These are phyloP conservation scores for Ormyrus thymus DNA, from an alignment of 2,888 invertebrate species.

Conservation along the genomic window DNA sequence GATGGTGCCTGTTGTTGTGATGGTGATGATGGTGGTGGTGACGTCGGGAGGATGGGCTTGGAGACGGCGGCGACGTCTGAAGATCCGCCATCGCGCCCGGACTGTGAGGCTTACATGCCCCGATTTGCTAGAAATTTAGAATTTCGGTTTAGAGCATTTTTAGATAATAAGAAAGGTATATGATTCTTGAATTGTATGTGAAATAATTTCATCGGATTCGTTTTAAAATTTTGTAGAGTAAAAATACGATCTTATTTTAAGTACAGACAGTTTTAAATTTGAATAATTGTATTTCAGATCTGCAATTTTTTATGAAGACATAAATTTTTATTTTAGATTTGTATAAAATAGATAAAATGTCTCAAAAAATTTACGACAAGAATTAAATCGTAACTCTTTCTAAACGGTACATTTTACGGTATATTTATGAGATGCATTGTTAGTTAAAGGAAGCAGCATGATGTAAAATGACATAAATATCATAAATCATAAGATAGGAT, in stretches of 20 bases:
- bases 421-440: constrained; percentile 5
- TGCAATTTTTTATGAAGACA: too few relatives aligned
- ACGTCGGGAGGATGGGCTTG: constrained; percentile 72
- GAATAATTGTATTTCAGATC: too few relatives aligned
- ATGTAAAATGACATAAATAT: not conserved
- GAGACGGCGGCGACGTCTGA: constrained; percentile 74
- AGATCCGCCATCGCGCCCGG: constrained; percentile 64
- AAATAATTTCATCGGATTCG: too few relatives aligned
- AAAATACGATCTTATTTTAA: too few relatives aligned
- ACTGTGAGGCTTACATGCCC: constrained; percentile 58
- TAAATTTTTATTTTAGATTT: too few relatives aligned
- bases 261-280: too few relatives aligned
- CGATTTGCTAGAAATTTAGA: constrained; percentile 62
- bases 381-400: not conserved
- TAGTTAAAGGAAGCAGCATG: constrained; percentile 13
- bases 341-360: constrained; percentile 18
- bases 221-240: too few relatives aligned
- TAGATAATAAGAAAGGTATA: too few relatives aligned
- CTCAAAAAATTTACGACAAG: constrained; percentile 16
- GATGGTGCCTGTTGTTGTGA: constrained; percentile 70
- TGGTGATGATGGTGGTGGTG: constrained; percentile 73
- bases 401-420: constrained; percentile 29
- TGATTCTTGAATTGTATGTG: too few relatives aligned
- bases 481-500: too few relatives aligned
- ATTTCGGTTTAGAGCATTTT: too few relatives aligned